These are phyloP conservation scores for Solenopsis fugax DNA, from an alignment of 1,140 invertebrate genomes.

Conservation along the genomic window DNA sequence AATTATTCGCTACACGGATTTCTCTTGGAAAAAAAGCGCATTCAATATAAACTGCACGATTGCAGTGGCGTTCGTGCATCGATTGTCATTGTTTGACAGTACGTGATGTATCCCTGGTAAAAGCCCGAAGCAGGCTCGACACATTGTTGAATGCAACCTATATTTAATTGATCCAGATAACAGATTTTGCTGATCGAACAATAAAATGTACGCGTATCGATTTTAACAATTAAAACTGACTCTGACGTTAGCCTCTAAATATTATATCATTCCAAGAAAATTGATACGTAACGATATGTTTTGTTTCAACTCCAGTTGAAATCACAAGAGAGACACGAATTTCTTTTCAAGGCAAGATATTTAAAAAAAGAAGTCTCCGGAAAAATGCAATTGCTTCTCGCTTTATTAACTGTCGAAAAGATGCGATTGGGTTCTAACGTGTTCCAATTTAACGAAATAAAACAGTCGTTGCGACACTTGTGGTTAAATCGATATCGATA, in stretches of 20 bases:
- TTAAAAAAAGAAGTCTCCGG: neutral
- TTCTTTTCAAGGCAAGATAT: neutral
- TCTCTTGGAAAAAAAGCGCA: constrained; percentile 38
- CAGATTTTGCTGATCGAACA: neutral
- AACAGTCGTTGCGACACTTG: constrained; percentile 52
- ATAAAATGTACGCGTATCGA: constrained; percentile 1
- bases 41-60: constrained; percentile 48
- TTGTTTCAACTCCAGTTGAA: neutral
- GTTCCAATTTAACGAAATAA: constrained; percentile 22
- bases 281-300: neutral
- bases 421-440: neutral
- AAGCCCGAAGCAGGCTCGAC: constrained; percentile 9
- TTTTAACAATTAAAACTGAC: neutral
- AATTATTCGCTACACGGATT: constrained; percentile 57
- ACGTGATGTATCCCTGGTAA: constrained; percentile 41
- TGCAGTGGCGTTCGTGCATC: constrained; percentile 33
- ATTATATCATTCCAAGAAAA: neutral
- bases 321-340: neutral
- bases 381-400: neutral
- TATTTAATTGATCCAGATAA: constrained; percentile 21
- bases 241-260: neutral
- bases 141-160: constrained; percentile 36
- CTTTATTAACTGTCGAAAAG: constrained; percentile 23
- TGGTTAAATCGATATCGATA: constrained; percentile 35
- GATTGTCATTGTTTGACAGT: constrained; percentile 55